Evolutionary conservation across 2,113 vertebrate species (phyloP), one percentile per base, ranked within the genome.

Genomic region (Opisthocomus hoazin): DNA sequence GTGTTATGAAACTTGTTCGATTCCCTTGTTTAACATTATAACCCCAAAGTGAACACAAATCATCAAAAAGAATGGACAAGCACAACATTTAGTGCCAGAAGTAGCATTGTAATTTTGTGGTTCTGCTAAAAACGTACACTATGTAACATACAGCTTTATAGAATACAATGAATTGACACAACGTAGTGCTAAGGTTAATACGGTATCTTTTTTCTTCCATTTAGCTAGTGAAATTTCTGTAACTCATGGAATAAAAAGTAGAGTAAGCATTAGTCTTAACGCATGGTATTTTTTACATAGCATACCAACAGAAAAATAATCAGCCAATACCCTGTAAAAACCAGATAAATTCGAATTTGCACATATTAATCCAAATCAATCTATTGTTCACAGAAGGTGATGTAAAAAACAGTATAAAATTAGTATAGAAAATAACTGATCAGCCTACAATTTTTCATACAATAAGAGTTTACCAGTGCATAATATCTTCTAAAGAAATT

Each of bases 11-110:
- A 98, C 94, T 97, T 97, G 90, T 96, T 86, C 29, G 76, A 98
- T 97, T 97, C 97, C 95, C 97, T 96, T 91, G 96, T 93, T 98
- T 97, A 98, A 97, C 96, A 97, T 98, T 95, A 97, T 94, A 98
- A 86, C 75, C 96, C 94, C 97, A 87, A 80, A 95, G 96, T 87
- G 96, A 93, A 93, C 90, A 98, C 97, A 98, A 97, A 98, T 97
- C 97, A 98, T 85, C 19, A 23, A 53, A 94, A 95, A 76, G 91
- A 96, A 96, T 78, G 86, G 96, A 96, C 1, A 2, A 96, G 73
- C 58, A n/a, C 79, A 90, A 92, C 48, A 90, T 78, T 96, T 70
- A 90, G 84, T 97, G 98, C 96, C 97, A 98, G 97, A 96, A 97
- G 86, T 27, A 78, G 95, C 76, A 88, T 63, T 87, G 90, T 69